These are phyloP conservation scores for Tauraco hartlaubi DNA, from an alignment of 2,797 vertebrate genomes.

Conservation along the genomic window DNA sequence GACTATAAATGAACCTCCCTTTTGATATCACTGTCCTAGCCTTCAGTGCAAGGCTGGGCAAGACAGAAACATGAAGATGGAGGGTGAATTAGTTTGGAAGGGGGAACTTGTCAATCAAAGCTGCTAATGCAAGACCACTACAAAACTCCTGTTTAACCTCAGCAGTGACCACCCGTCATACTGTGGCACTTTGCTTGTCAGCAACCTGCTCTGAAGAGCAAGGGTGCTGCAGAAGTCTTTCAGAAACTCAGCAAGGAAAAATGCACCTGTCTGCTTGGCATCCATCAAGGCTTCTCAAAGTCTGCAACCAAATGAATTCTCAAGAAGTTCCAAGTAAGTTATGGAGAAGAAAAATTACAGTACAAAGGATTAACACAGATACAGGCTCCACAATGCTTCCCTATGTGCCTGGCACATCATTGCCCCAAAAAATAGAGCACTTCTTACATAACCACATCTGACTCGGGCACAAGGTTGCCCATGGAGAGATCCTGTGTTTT, in stretches of 20 bases:
- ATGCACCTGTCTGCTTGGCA: not conserved
- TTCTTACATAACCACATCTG: not conserved
- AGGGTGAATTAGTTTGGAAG: slow-evolving; percentile 3
- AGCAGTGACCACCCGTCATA: not conserved
- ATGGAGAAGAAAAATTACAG: not conserved
- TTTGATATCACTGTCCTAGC: not conserved
- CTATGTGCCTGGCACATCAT: not conserved
- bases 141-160: slow-evolving; percentile 3
- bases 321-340: not conserved
- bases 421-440: not conserved
- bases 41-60: not conserved
- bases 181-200: slow-evolving; percentile 1
- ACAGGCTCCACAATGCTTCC: not conserved
- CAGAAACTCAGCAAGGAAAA: not conserved
- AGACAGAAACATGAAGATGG: slow-evolving; percentile 13
- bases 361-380: not conserved
- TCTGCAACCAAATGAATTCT: not conserved
- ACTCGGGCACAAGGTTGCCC: not conserved
- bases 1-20: not conserved
- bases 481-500: not conserved
- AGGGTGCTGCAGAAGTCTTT: not conserved
- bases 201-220: not conserved
- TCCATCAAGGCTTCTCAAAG: not conserved
- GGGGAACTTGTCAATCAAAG: slow-evolving; percentile 54
- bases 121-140: slow-evolving; percentile 31